These are phyloP conservation scores for Agrilus planipennis DNA, from an alignment of 1,140 invertebrate genomes.

Conservation along the genomic window DNA sequence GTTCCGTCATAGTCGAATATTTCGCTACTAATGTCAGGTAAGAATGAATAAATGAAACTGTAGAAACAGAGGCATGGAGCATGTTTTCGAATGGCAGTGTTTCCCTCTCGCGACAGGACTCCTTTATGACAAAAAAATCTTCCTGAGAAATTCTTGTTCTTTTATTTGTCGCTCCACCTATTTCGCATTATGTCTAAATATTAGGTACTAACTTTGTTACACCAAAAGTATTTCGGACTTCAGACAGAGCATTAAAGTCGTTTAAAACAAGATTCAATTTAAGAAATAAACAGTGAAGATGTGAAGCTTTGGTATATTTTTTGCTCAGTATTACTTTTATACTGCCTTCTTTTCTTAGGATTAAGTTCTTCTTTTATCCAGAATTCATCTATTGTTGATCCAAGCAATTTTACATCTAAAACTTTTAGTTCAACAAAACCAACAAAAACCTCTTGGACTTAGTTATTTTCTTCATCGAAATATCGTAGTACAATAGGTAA, in stretches of 20 bases:
- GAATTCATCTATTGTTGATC: not conserved
- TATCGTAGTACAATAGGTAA: constrained; percentile 1
- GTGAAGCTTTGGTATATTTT: constrained; percentile 27
- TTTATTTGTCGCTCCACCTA: constrained; percentile 29
- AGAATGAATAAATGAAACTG: too few relatives aligned
- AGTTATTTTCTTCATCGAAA: not conserved
- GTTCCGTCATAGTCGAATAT: constrained; percentile 24
- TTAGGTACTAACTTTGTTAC: constrained; percentile 25
- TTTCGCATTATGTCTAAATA: constrained; percentile 27
- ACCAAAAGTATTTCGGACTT: constrained; percentile 27
- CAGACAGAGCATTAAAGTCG: constrained; percentile 21
- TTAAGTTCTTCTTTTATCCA: not conserved
- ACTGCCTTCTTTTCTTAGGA: constrained; percentile 17
- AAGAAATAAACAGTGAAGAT: constrained; percentile 29
- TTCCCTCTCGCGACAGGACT: constrained; percentile 23
- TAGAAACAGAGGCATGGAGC: constrained; percentile 16
- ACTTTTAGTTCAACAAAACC: constrained; percentile 1
- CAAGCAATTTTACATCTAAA: not conserved
- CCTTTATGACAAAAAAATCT: constrained; percentile 12
- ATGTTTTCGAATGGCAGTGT: constrained; percentile 23
- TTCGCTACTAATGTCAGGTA: constrained; percentile 21
- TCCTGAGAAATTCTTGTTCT: constrained; percentile 21
- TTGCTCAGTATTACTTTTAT: constrained; percentile 25
- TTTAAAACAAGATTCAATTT: constrained; percentile 32
- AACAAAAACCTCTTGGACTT: too few relatives aligned